Percentiles rank a stretch among this genome's conserved stretches.
phyloP scores from a whole-genome alignment of 1,140 invertebrate genomes.

The Drosophila melanica region DNA sequence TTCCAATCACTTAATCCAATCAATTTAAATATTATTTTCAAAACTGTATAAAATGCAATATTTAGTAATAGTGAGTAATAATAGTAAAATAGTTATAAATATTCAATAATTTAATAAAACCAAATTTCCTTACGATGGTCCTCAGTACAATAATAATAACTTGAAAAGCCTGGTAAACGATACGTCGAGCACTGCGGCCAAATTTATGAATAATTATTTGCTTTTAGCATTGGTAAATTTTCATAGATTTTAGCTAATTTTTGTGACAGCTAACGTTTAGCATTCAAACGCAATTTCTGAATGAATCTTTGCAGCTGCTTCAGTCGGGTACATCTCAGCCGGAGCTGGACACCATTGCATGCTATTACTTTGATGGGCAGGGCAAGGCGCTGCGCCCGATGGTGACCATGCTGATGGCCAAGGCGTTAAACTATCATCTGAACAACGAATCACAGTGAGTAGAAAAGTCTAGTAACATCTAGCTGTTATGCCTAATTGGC shows the following conservation, averaged over 20 bases:
- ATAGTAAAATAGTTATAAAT: too few species aligned
- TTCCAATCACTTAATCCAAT: too few species aligned
- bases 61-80: too few species aligned
- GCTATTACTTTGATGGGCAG: conserved; percentile 98
- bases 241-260: conserved; percentile 50
- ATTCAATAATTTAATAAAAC: too few species aligned
- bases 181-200: too few species aligned
- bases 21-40: too few species aligned
- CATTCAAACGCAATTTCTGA: not conserved
- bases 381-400: conserved; percentile 97
- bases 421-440: conserved; percentile 95
- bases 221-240: not conserved
- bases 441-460: conserved; percentile 92
- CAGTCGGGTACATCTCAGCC: conserved; percentile 90
- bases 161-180: too few species aligned
- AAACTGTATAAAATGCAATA: too few species aligned
- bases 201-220: not conserved
- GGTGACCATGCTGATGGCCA: conserved; percentile 95
- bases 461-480: not conserved
- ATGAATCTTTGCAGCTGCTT: conserved; percentile 87
- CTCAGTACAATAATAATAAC: too few species aligned
- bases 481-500: not conserved
- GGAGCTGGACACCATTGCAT: conserved; percentile 93
- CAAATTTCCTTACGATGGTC: too few species aligned
- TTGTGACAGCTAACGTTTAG: not conserved